These are phyloP conservation scores for Centroberyx gerrardi DNA, from an alignment of 2,797 vertebrate genomes.

Conservation along the genomic window DNA sequence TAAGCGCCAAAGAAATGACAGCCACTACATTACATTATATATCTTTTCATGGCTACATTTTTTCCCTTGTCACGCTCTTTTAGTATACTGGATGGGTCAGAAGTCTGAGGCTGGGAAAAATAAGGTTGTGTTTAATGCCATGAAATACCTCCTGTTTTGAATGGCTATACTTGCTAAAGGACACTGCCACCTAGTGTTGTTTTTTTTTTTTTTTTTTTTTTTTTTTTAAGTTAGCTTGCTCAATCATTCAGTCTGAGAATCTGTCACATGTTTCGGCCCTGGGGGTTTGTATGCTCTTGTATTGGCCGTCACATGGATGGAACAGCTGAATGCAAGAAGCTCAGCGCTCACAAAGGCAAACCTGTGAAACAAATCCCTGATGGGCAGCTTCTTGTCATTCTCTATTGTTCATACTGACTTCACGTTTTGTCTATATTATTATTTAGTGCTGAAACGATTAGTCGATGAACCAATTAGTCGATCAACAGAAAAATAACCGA, in stretches of 20 bases:
- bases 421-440: conserved; percentile 16
- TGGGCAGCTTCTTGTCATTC: conserved; percentile 23
- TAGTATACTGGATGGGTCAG: not conserved
- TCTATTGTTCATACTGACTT: conserved; percentile 21
- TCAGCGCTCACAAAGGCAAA: conserved; percentile 62
- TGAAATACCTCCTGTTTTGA: conserved; percentile 62
- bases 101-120: conserved; percentile 8
- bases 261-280: conserved; percentile 69
- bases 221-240: conserved; percentile 59
- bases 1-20: not conserved
- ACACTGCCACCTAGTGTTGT: conserved; percentile 75
- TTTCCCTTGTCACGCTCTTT: conserved; percentile 50
- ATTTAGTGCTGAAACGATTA: too few relatives aligned
- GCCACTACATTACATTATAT: not conserved
- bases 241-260: conserved; percentile 80
- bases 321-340: conserved; percentile 73
- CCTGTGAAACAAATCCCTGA: conserved; percentile 24
- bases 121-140: conserved; percentile 53
- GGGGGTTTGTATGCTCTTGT: conserved; percentile 56
- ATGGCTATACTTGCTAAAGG: conserved; percentile 54
- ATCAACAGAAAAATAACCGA: too few relatives aligned
- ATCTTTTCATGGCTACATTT: conserved; percentile 38
- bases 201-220: not conserved
- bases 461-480: too few relatives aligned
- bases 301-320: conserved; percentile 68